These are phyloP conservation scores for Pangasianodon gigas DNA, from an alignment of 2,113 vertebrate species.

Conservation along the genomic window DNA sequence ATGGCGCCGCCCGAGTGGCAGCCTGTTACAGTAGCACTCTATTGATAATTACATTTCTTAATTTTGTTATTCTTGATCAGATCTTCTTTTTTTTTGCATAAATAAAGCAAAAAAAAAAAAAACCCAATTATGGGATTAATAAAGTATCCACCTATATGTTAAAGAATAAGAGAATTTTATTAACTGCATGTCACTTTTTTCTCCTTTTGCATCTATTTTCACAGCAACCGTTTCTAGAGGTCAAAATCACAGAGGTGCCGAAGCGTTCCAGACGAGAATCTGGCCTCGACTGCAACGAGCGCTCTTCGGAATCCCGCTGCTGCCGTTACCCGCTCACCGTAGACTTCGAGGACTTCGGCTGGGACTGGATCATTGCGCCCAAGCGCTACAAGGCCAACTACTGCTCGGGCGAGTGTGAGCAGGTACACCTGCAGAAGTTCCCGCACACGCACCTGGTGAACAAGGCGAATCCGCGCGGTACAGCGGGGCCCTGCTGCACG, in stretches of 20 bases:
- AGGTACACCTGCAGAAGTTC: constrained; percentile 87
- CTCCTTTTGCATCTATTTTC: not conserved
- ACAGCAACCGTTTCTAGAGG: constrained; percentile 87
- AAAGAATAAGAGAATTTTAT: not conserved
- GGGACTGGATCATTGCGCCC: constrained; percentile 92
- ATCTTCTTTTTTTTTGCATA: no score
- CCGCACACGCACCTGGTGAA: constrained; percentile 86
- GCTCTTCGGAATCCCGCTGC: constrained; percentile 83
- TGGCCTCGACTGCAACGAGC: constrained; percentile 84
- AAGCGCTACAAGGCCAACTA: constrained; percentile 92
- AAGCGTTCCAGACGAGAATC: constrained; percentile 83
- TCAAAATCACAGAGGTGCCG: constrained; percentile 82
- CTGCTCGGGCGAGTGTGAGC: constrained; percentile 88
- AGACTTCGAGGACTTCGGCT: constrained; percentile 89
- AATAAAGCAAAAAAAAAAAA: no score
- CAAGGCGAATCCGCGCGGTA: constrained; percentile 84
- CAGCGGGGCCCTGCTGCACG: constrained; percentile 85
- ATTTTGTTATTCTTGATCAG: no score
- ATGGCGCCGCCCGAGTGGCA: no score
- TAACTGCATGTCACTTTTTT: not conserved
- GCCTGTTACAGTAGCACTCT: no score
- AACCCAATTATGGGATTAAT: not conserved
- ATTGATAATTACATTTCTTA: no score
- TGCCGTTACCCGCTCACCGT: constrained; percentile 87
- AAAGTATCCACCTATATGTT: not conserved